Evolutionary conservation across 2,113 vertebrate species (phyloP).

Genomic region (Trogon surrucura): DNA sequence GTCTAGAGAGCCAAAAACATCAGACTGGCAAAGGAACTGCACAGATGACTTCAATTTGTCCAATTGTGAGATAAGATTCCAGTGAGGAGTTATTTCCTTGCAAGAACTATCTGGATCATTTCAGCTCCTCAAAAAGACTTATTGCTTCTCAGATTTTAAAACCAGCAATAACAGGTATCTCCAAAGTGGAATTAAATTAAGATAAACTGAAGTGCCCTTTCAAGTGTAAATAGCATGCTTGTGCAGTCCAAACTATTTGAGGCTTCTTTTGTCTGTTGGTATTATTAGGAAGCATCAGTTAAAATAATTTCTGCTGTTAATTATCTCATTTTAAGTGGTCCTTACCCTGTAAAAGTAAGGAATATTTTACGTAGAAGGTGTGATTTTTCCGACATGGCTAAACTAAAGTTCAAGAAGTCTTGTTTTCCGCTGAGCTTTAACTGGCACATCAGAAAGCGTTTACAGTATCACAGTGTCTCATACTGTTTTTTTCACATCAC

Average conservation of each 20-base stretch:
- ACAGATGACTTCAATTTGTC: not conserved
- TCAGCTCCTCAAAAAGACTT: not conserved
- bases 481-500: conserved; percentile 73
- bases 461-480: conserved; percentile 77
- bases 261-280: not conserved
- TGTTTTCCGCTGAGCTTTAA: not conserved
- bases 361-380: accelerated
- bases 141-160: not conserved
- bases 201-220: not conserved
- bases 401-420: not conserved
- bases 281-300: not conserved
- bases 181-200: not conserved
- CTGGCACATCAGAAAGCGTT: conserved; percentile 78
- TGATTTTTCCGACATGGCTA: accelerated
- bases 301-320: not conserved
- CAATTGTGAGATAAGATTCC: not conserved
- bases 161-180: accelerated
- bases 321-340: accelerated
- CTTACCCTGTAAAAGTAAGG: accelerated
- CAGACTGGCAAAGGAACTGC: not conserved
- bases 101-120: not conserved
- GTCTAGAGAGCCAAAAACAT: accelerated
- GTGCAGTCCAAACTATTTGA: not conserved
- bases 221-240: not conserved
- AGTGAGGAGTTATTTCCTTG: not conserved